Base-by-base conservation (phyloP, 2,797 vertebrate genomes). In the Leptodactylus fallax region DNA sequence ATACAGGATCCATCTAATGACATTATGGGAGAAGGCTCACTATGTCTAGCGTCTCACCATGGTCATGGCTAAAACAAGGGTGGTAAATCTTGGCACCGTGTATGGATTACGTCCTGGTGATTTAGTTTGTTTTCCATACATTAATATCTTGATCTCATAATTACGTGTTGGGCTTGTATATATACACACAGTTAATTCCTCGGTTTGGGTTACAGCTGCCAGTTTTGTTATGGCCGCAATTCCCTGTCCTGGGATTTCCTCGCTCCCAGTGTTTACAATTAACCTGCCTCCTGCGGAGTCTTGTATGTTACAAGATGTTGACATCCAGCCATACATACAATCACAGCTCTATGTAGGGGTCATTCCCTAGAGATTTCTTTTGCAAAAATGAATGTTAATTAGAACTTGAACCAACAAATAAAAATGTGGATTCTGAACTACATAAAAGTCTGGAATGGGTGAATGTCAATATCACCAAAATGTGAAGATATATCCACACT, bases 291-390 rank as follows among this genome's bases (percentile, higher is more conserved):
- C 76, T 25, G 53, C 49, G 47, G 55, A 56, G 61, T 53, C 49
- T 25, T 78, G 47, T 55, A 56, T 79, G 84, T 78, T 85, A 85
- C 78, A 51, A 79, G 47, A 85, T 79, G 76, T 79, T 85, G 84
- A 67, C 84, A 85, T 85, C 47, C 6, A 36, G 74, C 10, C 27
- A 56, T 53, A 79, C 51, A 85, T 27, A 79, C 23, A 85, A 85
- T 78, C 84, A 79, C 36, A 55, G 72, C 74, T 85, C 49, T 61
- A 60, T 79, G 60, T 53, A 53, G 74, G 74, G 61, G 6, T 74
- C 69, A 60, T 21, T 47, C 67, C 69, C 82, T 47, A 53, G 21
- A 27, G 47, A 65, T 85, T 85, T 16, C 72, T 61, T 51, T 63
- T 61, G 17, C 47, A 69, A 69, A 67, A 55, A 45, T 79, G 10